Base-by-base conservation (phyloP, 2,113 vertebrate genomes). In the Oreotragus oreotragus region DNA sequence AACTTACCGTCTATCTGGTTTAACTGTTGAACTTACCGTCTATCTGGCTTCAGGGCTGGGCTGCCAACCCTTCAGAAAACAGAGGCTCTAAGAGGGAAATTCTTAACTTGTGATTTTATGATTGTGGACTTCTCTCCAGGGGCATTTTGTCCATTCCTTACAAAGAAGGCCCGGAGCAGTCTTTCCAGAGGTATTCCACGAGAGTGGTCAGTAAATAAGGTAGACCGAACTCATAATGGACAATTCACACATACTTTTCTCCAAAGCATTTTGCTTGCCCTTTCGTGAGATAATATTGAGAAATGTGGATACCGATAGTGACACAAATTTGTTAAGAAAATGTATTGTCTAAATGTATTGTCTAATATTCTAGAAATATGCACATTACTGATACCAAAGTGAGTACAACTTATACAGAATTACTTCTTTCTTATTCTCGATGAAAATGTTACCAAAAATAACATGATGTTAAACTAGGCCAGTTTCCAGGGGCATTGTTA, bases 51-150 rank as follows among this genome's bases (percentile, higher is more conserved):
- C 39, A 39, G 43, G 55, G n/a, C 16, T 36, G 7, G 15, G n/a
- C 88, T 53, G 96, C 53, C 53, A 90, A 81, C 43, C 90, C 43
- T 70, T 88, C 77, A 94, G 94, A 85, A 95, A 85, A 76, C 39
- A 84, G 57, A 91, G 45, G 30, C 14, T 49, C 12, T 64, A 57
- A 85, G 33, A 11, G 28, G 77, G 58, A 47, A 51, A 9, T 0
- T 25, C 14, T 81, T 84, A 86, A 86, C 58, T 88, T 87, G 73
- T 57, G 49, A 86, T 88, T 73, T 88, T 91, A 87, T 62, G 55
- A 86, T 90, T 85, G 33, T 81, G 28, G 47, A 92, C 73, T 96
- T 94, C 14, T 21, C 88, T 96, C 30, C 23, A 85, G 76, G 53
- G 58, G 14, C 28, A 23, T 84, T 83, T 60, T 88, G 25, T 91